Base-by-base conservation (phyloP, 2,113 vertebrate genomes). In the Seriola rivoliana region DNA sequence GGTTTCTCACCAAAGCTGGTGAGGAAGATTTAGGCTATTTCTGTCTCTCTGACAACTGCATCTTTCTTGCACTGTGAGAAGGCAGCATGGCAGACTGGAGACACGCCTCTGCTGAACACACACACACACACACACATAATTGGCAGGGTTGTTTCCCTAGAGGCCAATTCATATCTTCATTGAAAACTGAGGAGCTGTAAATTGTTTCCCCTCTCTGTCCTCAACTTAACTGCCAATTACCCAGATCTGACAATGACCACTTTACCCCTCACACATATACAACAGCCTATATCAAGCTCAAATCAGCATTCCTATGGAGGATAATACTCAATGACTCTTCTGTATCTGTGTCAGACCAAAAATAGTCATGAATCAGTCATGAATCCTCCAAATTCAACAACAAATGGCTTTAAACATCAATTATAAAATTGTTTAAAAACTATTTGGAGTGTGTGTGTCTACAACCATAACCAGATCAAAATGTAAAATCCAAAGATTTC, bases 121-220 rank as follows among this genome's bases (percentile, higher is more conserved):
- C 65, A 55, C 63, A 71, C 78, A 64, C 44, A 58, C 36, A 40
- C 62, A 73, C 66, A 66, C 67, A 74, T 48, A 68, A 0, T 38
- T 75, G 72, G 72, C 64, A 82, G 52, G 38, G 23, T 72, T 84
- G 54, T 84, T 73, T 87, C 87, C 90, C 84, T 13, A 17, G 80
- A 75, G 87, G 66, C 80, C 85, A 87, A 88, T 90, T 87, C 88
- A 90, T 76, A 91, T 89, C 75, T 80, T 76, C 72, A 62, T 25
- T 80, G 80, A 88, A 88, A 92, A 70, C 82, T 63, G 84, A 91
- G 84, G 81, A 87, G 86, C 62, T 19, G 10, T 77, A 91, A 86
- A 91, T 86, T 88, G 81, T 88, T 88, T 82, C 57, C 80, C 57
- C 34, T 69, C 38, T 80, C 68, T 76, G 52, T 78, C 78, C 60